Conservation (phyloP, 2,888 invertebrate species). For the Balanococcus diminutus region DNA sequence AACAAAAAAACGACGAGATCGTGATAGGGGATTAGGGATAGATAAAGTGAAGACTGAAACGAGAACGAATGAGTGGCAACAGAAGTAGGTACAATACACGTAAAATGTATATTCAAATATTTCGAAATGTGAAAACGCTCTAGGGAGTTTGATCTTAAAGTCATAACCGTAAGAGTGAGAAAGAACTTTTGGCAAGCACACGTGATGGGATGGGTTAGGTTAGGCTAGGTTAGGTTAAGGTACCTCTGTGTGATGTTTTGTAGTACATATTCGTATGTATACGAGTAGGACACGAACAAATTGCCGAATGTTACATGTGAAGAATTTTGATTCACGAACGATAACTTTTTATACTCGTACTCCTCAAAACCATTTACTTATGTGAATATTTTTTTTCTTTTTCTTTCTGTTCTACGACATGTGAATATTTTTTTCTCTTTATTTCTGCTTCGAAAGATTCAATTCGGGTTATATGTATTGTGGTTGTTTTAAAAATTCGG, state of each 20-base stretch:
- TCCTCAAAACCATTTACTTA: not conserved
- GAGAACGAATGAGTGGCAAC: not conserved
- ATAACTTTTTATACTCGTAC: slow-evolving; percentile 3
- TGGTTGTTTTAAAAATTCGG: not conserved
- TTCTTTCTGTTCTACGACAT: not conserved
- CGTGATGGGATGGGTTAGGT: not conserved
- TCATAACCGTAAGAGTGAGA: slow-evolving; percentile 10
- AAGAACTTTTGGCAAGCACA: slow-evolving; percentile 6
- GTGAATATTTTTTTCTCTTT: not conserved
- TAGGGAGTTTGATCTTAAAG: slow-evolving; percentile 16
- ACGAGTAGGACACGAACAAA: not conserved
- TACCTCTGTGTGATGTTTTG: not conserved
- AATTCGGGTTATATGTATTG: not conserved
- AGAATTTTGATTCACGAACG: slow-evolving; percentile 2
- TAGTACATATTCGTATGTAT: no score
- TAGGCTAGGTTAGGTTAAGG: not conserved
- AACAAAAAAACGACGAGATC: no score
- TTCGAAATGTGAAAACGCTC: not conserved
- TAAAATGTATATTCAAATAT: slow-evolving; percentile 21
- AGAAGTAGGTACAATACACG: not conserved
- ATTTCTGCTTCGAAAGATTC: not conserved
- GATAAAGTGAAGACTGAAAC: not conserved
- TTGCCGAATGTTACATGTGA: not conserved
- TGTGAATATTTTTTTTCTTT: not conserved
- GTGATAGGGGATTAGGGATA: not conserved